Evolutionary conservation across 1,140 invertebrate species (phyloP), one percentile per base, ranked within the genome.

Genomic region (Panulirus ornatus): DNA sequence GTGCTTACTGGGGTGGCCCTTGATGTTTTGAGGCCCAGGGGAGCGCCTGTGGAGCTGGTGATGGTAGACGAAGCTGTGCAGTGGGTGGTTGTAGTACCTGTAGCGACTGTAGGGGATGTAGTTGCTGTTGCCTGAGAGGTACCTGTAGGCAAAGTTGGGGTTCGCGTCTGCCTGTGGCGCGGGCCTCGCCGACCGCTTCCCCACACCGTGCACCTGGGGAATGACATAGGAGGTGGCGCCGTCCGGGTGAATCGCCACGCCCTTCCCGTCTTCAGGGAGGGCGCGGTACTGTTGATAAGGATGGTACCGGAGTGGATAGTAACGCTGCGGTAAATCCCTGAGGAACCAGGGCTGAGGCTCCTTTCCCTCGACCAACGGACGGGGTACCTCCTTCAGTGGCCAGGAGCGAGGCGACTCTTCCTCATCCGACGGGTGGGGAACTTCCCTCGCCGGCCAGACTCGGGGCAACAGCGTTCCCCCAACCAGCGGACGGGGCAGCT

Each of bases 201-300:
- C 87, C 19, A 89, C 51, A 16, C 87, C 87, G 40, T 89, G 87
- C 30, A 89, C 79, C 78, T 89, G 87, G 6, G 87, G 87, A 70
- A 73, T 75, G 79, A 89, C 66, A 47, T 75, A 89, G 30, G 87
- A 89, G 6, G 87, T 89, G 79, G 87, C 79, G 87, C 87, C 87
- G 22, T 79, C 87, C 19, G 87, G 87, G 58, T 89, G 87, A 2
- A 89, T 30, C 30, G 87, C 87, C 44, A 89, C 87, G 36, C 87
- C 87, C 36, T 51, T 75, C 44, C 87, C 87, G 34, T 82, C 79
- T 16, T 86, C 71, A 27, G n/a, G 22, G 16, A 34, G 44, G 38
- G 38, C 36, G 44, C 79, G 78, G 70, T 89, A 58, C 0, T 34
- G 78, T n/a, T 66, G 51, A 44, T 47, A 73, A 36, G 79, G 79